phyloP scores from a whole-genome alignment of 2,113 vertebrate genomes.

The Elanoides forficatus region DNA sequence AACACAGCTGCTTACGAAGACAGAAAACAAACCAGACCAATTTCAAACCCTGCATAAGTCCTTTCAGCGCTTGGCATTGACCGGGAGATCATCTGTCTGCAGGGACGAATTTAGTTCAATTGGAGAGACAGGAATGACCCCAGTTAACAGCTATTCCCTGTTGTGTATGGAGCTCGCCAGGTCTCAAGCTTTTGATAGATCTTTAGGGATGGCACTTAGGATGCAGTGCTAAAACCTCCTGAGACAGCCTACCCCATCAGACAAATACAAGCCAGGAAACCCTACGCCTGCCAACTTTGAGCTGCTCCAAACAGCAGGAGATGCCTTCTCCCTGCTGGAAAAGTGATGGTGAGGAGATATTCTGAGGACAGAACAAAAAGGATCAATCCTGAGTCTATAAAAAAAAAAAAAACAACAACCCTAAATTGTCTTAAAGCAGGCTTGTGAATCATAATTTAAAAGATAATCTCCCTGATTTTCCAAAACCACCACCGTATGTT shows the following conservation, averaged over 20 bases:
- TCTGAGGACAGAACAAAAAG: not conserved
- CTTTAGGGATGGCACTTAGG: not conserved
- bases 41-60: not conserved
- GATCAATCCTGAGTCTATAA: not conserved
- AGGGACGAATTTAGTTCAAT: not conserved
- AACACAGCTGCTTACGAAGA: not conserved
- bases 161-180: accelerated
- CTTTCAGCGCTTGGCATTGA: not conserved
- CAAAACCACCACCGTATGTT: not conserved
- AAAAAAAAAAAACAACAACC: not conserved
- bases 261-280: not conserved
- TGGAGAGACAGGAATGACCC: not conserved
- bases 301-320: not conserved
- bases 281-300: accelerated
- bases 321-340: not conserved
- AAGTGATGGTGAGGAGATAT: not conserved
- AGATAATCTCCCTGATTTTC: not conserved
- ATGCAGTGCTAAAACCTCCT: not conserved
- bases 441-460: not conserved
- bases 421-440: not conserved
- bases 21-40: not conserved
- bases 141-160: not conserved
- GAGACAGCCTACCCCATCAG: not conserved
- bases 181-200: not conserved
- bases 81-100: not conserved